Base-by-base conservation (phyloP, 1,140 invertebrate genomes). In the Eulimnadia texana region DNA sequence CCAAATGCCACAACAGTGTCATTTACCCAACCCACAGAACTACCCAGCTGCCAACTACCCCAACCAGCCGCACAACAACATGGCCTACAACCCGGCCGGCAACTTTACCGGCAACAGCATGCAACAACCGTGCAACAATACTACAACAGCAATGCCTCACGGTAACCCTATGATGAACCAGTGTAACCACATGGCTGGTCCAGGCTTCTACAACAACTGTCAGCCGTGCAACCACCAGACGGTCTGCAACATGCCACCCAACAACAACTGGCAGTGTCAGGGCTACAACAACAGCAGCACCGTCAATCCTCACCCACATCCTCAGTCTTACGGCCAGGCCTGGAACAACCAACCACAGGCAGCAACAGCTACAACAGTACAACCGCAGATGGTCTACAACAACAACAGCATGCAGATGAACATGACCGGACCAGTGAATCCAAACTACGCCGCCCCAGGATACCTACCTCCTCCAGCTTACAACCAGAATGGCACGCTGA, bases 401-500 rank as follows among this genome's bases (percentile, higher is more conserved):
- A 53, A 28, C 47, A 49, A 13, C 49, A 49, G 2, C 59, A 51
- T 61, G 50, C 59, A 27, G 49, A 16, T 9, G 16, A 59, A 42
- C 13, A n/a, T 22, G 19, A 47, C n/a, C 33, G 33, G 16, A 42
- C 33, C 55, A 10, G 25, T 58, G 28, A 58, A 33, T 58, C n/a
- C n/a, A n/a, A n/a, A n/a, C n/a, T 23, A 33, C 25, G 55, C n/a
- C 10, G 10, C 22, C 6, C 33, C 33, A 16, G 51, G 52, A 33
- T 53, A 59, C 29, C 58, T 60, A 16, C 64, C 62, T 16, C 66
- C 66, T 6, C 66, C 66, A 25, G 58, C 66, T 22, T 67, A 67
- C 58, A 64, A 63, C 56, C 62, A 64, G 61, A 63, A 62, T 13
- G 55, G 27, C 13, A 50, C 69, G 1, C 82, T 83, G 66, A 83